These are phyloP conservation scores for Myrmophylax atrothorax DNA, from an alignment of 2,113 vertebrate genomes.

Conservation along the genomic window DNA sequence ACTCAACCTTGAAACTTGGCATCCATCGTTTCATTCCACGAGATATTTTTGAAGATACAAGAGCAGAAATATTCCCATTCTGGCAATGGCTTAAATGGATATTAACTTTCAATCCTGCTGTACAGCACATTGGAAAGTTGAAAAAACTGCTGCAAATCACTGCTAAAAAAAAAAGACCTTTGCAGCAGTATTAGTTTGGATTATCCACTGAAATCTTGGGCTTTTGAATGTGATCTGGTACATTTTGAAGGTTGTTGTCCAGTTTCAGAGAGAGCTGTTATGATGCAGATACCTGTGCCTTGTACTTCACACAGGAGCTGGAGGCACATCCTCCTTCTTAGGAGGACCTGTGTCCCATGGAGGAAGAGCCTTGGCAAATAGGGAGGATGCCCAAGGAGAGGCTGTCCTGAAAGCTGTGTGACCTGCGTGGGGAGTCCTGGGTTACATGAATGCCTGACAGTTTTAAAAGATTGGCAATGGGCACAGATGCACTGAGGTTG, in stretches of 20 bases:
- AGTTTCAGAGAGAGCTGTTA: background rate
- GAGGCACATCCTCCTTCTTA: background rate
- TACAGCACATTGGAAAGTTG: background rate
- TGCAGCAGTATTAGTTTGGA: background rate
- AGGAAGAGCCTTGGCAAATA: rapidly evolving
- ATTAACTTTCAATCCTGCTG: slow-evolving; percentile 6
- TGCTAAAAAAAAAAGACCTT: background rate
- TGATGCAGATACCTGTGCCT: background rate
- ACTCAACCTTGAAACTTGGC: slow-evolving; percentile 59
- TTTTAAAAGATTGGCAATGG: background rate
- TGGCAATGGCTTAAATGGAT: slow-evolving; percentile 1
- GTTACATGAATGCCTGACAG: background rate
- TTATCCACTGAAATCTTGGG: background rate
- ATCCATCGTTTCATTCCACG: slow-evolving; percentile 19
- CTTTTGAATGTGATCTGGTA: background rate
- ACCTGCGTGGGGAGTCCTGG: background rate
- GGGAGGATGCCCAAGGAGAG: background rate
- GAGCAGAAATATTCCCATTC: slow-evolving; percentile 25
- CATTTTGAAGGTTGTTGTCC: background rate
- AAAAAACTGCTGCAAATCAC: background rate
- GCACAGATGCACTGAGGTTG: background rate
- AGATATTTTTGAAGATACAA: slow-evolving; percentile 66
- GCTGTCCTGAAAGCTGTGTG: background rate
- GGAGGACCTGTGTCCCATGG: background rate
- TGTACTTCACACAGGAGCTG: background rate